phyloP scores from a whole-genome alignment of 2,113 vertebrate species.

The Turnix velox region DNA sequence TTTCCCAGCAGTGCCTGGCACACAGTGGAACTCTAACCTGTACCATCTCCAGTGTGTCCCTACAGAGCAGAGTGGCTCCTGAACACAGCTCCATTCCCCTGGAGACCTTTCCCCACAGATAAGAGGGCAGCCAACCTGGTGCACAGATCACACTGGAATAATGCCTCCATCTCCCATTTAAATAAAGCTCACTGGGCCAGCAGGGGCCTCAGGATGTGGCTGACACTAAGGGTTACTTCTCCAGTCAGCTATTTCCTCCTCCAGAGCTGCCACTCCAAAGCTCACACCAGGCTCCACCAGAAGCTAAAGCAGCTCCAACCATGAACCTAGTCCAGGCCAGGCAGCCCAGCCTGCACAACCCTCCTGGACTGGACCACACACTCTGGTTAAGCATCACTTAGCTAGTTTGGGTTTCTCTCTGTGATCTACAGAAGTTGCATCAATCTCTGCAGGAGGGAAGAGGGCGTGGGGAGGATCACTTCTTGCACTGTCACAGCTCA shows the following conservation, averaged over 20 bases:
- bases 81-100: not conserved
- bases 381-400: not conserved
- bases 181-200: not conserved
- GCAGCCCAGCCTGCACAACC: not conserved
- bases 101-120: not conserved
- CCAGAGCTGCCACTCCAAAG: not conserved
- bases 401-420: not conserved
- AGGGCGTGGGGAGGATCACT: not conserved
- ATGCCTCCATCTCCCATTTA: not conserved
- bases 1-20: not conserved
- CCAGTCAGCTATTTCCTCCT: not conserved
- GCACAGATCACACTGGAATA: not conserved
- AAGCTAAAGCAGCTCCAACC: not conserved
- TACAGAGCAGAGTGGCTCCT: fast-evolving
- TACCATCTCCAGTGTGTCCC: too few relatives aligned
- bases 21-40: not conserved
- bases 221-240: not conserved
- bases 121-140: not conserved
- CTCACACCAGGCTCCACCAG: not conserved
- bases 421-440: not conserved
- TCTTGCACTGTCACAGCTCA: fast-evolving
- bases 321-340: not conserved
- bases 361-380: fast-evolving
- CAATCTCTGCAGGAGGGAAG: not conserved
- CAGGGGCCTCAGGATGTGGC: not conserved